Conservation (phyloP, 2,113 vertebrate genomes). For the Albula glossodonta region DNA sequence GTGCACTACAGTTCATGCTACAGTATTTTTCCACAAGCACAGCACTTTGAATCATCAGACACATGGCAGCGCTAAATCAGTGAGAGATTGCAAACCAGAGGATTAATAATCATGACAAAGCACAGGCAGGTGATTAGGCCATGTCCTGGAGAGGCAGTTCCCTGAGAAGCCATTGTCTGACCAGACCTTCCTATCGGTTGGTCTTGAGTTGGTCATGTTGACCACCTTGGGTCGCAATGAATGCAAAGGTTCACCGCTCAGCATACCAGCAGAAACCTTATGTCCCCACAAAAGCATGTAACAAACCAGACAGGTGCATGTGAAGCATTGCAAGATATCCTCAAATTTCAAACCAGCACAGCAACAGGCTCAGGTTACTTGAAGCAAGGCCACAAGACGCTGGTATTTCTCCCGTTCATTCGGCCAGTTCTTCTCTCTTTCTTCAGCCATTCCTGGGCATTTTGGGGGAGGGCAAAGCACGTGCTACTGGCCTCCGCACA, state of each 20-base stretch:
- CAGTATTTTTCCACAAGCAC: background rate
- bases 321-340: background rate
- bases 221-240: background rate
- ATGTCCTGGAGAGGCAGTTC: background rate
- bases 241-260: background rate
- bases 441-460: background rate
- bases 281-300: background rate
- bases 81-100: background rate
- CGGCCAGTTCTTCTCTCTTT: background rate
- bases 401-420: background rate
- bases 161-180: background rate
- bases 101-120: conserved; percentile 12
- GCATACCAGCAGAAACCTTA: background rate
- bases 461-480: background rate
- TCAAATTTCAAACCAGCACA: background rate
- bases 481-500: background rate
- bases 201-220: background rate
- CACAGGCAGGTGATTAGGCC: conserved; percentile 5
- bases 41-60: background rate
- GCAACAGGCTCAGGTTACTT: background rate
- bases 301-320: background rate
- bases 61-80: conserved; percentile 14
- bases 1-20: no score
- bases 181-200: background rate
- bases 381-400: background rate